A percentile compares a stretch with the other conserved stretches of the same genome.
phyloP scores from a whole-genome alignment of 64 coral and sea anemone genomes.

The Dendronephthya gigantea region DNA sequence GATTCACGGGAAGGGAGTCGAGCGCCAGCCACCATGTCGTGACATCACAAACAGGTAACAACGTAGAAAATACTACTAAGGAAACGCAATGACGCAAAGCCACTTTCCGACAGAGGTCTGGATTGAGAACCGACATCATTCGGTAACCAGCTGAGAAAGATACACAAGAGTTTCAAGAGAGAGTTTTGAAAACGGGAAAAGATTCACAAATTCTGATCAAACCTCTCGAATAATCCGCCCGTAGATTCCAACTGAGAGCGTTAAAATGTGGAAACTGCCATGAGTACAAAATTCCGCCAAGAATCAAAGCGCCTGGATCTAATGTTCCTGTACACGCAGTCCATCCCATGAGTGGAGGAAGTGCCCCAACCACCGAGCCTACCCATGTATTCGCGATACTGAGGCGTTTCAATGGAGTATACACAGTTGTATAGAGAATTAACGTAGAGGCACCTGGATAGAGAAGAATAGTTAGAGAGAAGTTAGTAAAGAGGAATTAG shows the following conservation, averaged over 20 bases:
- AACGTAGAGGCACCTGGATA: constrained; percentile 45
- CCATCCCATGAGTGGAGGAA: constrained; percentile 93
- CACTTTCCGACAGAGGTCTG: constrained; percentile 63
- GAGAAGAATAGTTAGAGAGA: background rate
- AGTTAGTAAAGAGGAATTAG: background rate
- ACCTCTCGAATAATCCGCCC: constrained; percentile 91
- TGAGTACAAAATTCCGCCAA: constrained; percentile 77
- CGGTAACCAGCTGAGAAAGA: constrained; percentile 72
- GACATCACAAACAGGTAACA: constrained; percentile 69
- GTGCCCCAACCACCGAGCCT: constrained; percentile 72
- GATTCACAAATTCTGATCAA: background rate
- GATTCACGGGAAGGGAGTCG: constrained; percentile 71
- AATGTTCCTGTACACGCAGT: constrained; percentile 79
- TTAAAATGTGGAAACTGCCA: constrained; percentile 99
- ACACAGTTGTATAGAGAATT: constrained; percentile 69
- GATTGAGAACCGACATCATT: constrained; percentile 90
- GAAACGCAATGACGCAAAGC: constrained; percentile 72
- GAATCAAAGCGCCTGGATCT: constrained; percentile 60
- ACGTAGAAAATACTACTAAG: constrained; percentile 57
- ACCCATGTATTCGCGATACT: constrained; percentile 90
- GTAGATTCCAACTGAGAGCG: constrained; percentile 87
- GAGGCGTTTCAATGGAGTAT: constrained; percentile 81
- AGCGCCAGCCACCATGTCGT: constrained; percentile 85
- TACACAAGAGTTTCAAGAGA: too few species aligned
- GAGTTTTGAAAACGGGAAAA: too few species aligned